A percentile compares a stretch with the other conserved stretches of the same genome.
Evolutionary conservation across 1,140 invertebrate species (phyloP).

Genomic region (Cydia strobilella): DNA sequence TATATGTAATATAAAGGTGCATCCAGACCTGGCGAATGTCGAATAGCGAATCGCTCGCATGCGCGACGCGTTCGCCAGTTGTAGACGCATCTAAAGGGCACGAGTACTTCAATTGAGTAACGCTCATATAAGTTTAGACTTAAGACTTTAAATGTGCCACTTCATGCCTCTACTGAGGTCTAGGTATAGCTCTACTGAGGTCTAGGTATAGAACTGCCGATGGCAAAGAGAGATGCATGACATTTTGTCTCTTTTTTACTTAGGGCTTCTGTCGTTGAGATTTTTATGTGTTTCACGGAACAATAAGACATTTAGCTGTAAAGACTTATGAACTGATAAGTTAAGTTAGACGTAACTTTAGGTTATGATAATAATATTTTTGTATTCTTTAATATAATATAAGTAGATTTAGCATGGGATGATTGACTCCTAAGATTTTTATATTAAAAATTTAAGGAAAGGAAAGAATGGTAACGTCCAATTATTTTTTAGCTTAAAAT

Average conservation of each 20-base stretch:
- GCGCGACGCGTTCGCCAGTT: not conserved
- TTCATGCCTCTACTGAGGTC: not conserved
- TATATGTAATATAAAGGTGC: slow-evolving; percentile 34
- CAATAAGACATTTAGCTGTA: slow-evolving; percentile 24
- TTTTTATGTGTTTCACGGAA: slow-evolving; percentile 43
- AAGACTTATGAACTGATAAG: slow-evolving; percentile 66
- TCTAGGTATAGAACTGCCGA: slow-evolving; percentile 1
- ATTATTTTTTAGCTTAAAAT: slow-evolving; percentile 62
- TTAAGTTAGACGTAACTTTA: slow-evolving; percentile 52
- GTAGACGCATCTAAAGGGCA: slow-evolving; percentile 52
- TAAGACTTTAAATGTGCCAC: slow-evolving; percentile 31
- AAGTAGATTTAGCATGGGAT: slow-evolving; percentile 47
- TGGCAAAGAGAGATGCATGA: slow-evolving; percentile 7
- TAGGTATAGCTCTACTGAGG: not conserved
- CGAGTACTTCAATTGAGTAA: slow-evolving; percentile 69
- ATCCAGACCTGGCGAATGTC: not conserved
- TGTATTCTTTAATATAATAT: slow-evolving; percentile 51
- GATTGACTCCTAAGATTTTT: slow-evolving; percentile 70
- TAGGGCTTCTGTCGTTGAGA: slow-evolving; percentile 45
- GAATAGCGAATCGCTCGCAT: not conserved
- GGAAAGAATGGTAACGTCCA: slow-evolving; percentile 73
- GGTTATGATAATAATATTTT: slow-evolving; percentile 46
- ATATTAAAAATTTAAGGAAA: slow-evolving; percentile 77
- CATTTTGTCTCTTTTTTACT: not conserved
- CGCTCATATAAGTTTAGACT: slow-evolving; percentile 39